Base-by-base conservation (phyloP, 2,888 invertebrate genomes). In the Phyllotreta cruciferae region DNA sequence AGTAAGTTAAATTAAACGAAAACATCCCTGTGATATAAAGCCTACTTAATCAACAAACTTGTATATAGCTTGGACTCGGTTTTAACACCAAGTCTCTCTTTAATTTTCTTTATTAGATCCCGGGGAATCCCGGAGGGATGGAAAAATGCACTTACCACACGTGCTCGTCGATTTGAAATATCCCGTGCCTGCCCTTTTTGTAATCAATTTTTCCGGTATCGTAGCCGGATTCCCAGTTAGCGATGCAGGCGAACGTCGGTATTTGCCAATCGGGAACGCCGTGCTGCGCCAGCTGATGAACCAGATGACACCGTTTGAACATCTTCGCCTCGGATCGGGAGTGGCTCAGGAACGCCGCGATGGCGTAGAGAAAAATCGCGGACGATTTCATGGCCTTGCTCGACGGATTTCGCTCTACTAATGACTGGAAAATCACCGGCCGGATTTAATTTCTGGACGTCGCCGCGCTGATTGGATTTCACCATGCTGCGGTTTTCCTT, bases 221-320 rank as follows among this genome's bases (percentile, higher is more conserved):
- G 42, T 44, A 57, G 8, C 61, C 47, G 0, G 67, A 67, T 39
- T 67, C 67, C 63, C 63, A 58, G 8, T 45, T 50, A 1, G 67
- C 67, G 13, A 67, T 63, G 58, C 67, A 67, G 1, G 60, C 57
- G 10, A 63, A 55, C 9, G 67, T 67, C 35, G 64, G 57, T 52
- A 67, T 58, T 57, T 63, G 64, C 63, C 55, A 57, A 13, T 63
- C 57, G 6, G 63, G 67, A 5, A 67, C 58, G 8, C 63, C 60
- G 44, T 65, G 45, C 41, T 58, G 56, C 11, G 37, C 45, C 9
- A 67, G 41, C 50, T 63, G 55, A 9, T 55, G 41, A 37, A 63
- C 67, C 6, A 67, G 50, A 13, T 67, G 53, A 52, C 67, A 67
- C 8, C 47, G 47, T 1, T 45, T 50, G 39, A 55, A 67, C 7